Base-by-base conservation (phyloP, 2,888 invertebrate species). In the Saturnia pavonia region DNA sequence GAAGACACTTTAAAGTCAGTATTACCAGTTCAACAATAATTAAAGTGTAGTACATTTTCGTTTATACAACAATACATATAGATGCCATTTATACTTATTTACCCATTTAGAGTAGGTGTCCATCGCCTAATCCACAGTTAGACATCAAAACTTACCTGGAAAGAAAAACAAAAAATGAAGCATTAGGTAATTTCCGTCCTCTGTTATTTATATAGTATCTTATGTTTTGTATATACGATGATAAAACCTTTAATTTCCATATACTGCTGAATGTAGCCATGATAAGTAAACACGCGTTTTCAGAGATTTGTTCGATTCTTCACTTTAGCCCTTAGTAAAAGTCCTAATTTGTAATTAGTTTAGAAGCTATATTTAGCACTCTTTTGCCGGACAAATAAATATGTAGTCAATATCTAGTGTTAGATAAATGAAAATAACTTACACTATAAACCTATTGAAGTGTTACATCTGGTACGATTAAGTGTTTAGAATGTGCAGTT, bases 131-230 rank as follows among this genome's bases (percentile, higher is more conserved):
- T 34, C n/a, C 34, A 16, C 14, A 22, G 34, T 45, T 43, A 43
- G 68, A 25, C 48, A 40, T 25, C 70, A 54, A 45, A 67, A 82
- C 81, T 81, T 82, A 82, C 81, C 81, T 82, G 77, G 72, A 79
- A 80, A 73, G 11, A 60, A 67, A 63, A 71, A 75, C 8, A 74
- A 71, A 60, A 34, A n/a, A 45, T 14, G n/a, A n/a, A n/a, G 19
- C 25, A 67, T 67, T 22, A 48, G 42, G 11, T 65, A 1, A 7
- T n/a, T n/a, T 19, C 4, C 40, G n/a, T 40, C n/a, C 19, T 40
- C 19, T 40, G 40, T 40, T 34, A 1, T 19, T 34, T 34, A n/a
- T 65, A 57, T 25, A 57, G 25, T 57, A 51, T 19, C n/a, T 51
- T 7, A 19, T 57, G 25, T 57, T 57, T 12, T 57, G 22, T 12